Percentiles rank a stretch among this genome's conserved stretches.
These are phyloP conservation scores for Proteles cristata DNA, from an alignment of 2,113 vertebrate genomes.

Conservation along the genomic window DNA sequence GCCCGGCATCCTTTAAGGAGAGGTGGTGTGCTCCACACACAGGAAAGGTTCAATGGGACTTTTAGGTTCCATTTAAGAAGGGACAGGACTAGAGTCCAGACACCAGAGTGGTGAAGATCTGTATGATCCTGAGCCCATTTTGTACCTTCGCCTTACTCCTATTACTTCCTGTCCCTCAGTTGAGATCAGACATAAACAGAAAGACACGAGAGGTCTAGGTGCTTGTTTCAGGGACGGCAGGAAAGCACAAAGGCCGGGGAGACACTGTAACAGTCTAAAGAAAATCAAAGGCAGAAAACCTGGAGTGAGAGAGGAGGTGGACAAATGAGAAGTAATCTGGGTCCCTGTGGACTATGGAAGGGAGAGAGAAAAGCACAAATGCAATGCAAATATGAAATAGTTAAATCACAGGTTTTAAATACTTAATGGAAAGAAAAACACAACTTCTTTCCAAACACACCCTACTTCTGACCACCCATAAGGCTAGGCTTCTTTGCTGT, in stretches of 20 bases:
- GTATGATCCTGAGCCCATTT: background rate
- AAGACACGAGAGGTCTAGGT: background rate
- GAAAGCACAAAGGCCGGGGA: background rate
- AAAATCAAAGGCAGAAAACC: background rate
- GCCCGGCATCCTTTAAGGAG: background rate
- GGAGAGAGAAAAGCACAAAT: background rate
- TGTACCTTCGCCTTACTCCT: background rate
- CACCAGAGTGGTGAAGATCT: background rate
- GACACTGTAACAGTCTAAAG: background rate
- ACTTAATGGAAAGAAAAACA: conserved; percentile 50
- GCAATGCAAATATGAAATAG: background rate
- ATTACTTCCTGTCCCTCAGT: background rate
- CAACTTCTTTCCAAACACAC: conserved; percentile 38
- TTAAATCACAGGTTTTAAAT: background rate
- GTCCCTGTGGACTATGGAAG: background rate
- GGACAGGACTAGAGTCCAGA: background rate
- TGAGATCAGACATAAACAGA: background rate
- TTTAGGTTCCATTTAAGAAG: background rate
- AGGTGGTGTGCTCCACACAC: background rate
- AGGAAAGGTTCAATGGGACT: background rate
- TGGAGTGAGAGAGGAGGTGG: background rate
- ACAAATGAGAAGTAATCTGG: background rate
- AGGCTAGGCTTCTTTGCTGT: background rate
- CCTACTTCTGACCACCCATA: conserved; percentile 63
- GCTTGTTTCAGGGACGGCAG: background rate